phyloP scores from a whole-genome alignment of 2,113 vertebrate genomes.

The Xenopus tropicalis region UCB_Xtro_10.0 CM004447.2:87737001-87737500 shows the following conservation, averaged over 20 bases:
- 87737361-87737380: background rate
- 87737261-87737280: slow-evolving; percentile 26
- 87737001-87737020: background rate
- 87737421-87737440: background rate
- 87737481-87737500: too few species aligned
- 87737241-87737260: slow-evolving; percentile 58
- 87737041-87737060: slow-evolving; percentile 21
- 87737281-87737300: slow-evolving; percentile 20
- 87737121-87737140: slow-evolving; percentile 6
- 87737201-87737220: slow-evolving; percentile 64
- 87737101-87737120: slow-evolving; percentile 20
- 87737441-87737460: background rate
- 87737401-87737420: background rate
- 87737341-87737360: slow-evolving; percentile 36
- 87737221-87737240: slow-evolving; percentile 56
- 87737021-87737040: slow-evolving; percentile 12
- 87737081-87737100: background rate
- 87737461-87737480: too few species aligned
- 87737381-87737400: background rate
- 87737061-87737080: background rate
- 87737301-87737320: slow-evolving; percentile 12
- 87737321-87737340: slow-evolving; percentile 15
- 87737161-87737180: slow-evolving; percentile 33
- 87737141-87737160: slow-evolving; percentile 2
- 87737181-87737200: slow-evolving; percentile 62